phyloP scores from a whole-genome alignment of 2,888 invertebrate species.

The Lypha dubia region DNA sequence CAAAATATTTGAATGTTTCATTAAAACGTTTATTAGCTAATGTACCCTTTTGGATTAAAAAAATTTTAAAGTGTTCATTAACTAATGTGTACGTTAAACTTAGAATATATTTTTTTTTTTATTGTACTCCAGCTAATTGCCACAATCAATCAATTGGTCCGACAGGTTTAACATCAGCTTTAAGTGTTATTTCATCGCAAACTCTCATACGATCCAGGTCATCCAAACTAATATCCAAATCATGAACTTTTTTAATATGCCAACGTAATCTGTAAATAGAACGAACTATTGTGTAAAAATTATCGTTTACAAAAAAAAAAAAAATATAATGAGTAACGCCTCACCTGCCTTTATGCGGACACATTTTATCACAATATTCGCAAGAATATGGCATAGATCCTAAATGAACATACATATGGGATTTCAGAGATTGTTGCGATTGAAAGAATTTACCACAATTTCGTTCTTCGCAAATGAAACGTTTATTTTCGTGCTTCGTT shows the following conservation, averaged over 20 bases:
- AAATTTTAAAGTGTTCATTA: no score
- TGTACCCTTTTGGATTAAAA: no score
- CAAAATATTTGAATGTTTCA: no score
- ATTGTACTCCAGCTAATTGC: no score
- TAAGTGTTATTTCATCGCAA: conserved; percentile 53
- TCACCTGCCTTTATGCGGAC: conserved; percentile 70
- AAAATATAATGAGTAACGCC: conserved; percentile 6
- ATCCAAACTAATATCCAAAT: conserved; percentile 58
- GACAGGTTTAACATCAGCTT: conserved; percentile 38
- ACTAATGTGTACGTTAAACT: no score
- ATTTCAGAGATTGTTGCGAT: conserved; percentile 70
- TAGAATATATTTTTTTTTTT: no score
- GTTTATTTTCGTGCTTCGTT: conserved; percentile 74
- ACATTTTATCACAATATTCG: conserved; percentile 70
- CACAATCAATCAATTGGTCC: conserved; percentile 12
- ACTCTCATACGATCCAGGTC: conserved; percentile 73
- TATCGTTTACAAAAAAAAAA: background rate
- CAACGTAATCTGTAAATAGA: conserved; percentile 69
- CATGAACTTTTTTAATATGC: conserved; percentile 69
- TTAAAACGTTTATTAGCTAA: no score
- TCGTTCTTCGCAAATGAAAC: conserved; percentile 69
- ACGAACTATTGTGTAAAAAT: background rate
- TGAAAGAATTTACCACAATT: conserved; percentile 73
- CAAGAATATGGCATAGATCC: conserved; percentile 73
- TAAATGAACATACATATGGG: conserved; percentile 72